A percentile compares a stretch with the other conserved stretches of the same genome.
Conservation (phyloP, 2,888 invertebrate genomes). For the Apamea epomidion region DNA sequence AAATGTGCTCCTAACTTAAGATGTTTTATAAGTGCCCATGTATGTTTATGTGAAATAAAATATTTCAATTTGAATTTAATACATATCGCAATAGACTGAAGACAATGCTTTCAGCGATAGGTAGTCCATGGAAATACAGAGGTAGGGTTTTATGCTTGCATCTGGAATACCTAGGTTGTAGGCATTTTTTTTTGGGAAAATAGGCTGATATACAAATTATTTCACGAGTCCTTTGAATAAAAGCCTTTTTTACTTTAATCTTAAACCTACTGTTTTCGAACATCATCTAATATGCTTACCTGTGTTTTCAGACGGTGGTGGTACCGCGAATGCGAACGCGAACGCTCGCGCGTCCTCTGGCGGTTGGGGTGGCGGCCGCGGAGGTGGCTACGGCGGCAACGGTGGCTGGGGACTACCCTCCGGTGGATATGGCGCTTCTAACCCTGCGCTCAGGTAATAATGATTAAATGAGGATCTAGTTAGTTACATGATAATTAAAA, state of each 20-base stretch:
- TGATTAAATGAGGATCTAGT: background rate
- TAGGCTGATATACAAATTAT: background rate
- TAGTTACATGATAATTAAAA: background rate
- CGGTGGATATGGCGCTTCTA: slow-evolving; percentile 73
- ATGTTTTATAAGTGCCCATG: background rate
- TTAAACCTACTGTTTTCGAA: background rate
- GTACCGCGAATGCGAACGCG: slow-evolving; percentile 64
- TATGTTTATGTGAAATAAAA: background rate
- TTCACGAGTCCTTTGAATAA: background rate
- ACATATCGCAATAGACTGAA: background rate
- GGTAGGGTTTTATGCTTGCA: background rate
- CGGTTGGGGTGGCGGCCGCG: slow-evolving; percentile 19
- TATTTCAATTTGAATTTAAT: no score
- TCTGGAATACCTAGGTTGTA: background rate
- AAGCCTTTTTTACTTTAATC: background rate
- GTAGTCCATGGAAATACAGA: background rate
- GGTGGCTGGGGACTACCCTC: slow-evolving; percentile 72
- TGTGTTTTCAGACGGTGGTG: slow-evolving; percentile 73
- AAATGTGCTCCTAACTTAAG: background rate
- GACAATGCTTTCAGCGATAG: background rate
- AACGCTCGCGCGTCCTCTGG: slow-evolving; percentile 67
- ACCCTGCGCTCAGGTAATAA: slow-evolving; percentile 69
- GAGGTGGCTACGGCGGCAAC: slow-evolving; percentile 51
- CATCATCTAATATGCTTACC: slow-evolving; percentile 1
- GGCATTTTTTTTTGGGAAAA: background rate